These are phyloP conservation scores for Nylanderia fulva DNA, from an alignment of 1,140 invertebrate species.

Conservation along the genomic window DNA sequence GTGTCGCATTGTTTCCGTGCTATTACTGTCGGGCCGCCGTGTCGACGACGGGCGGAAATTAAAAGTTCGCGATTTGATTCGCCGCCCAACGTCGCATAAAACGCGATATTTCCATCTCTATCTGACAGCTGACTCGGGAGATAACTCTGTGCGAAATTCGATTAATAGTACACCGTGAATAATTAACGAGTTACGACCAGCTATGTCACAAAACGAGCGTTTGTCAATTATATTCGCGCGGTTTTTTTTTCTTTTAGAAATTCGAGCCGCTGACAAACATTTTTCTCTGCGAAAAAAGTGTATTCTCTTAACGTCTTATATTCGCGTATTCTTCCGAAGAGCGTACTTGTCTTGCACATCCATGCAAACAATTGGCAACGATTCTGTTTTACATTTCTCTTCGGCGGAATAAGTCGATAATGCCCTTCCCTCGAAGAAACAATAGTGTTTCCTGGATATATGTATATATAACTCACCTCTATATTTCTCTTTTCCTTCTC, in stretches of 20 bases:
- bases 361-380: neutral
- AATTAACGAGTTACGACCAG: neutral
- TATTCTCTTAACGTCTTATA: neutral
- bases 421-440: neutral
- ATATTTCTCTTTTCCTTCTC: neutral
- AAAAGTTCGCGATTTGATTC: constrained; percentile 58
- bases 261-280: neutral
- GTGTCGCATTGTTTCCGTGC: constrained; percentile 56
- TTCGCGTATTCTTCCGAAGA: neutral
- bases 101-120: constrained; percentile 43
- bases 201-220: neutral
- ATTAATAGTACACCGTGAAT: constrained; percentile 28
- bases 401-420: constrained; percentile 6
- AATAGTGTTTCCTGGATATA: constrained; percentile 6
- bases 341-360: neutral
- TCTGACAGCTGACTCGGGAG: constrained; percentile 13
- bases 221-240: neutral
- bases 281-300: neutral
- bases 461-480: neutral
- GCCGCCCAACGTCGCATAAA: constrained; percentile 22
- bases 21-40: constrained; percentile 38
- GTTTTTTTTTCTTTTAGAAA: neutral
- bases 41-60: constrained; percentile 54
- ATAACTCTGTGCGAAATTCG: constrained; percentile 19
- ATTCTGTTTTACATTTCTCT: neutral